A percentile compares a stretch with the other conserved stretches of the same genome.
These are phyloP conservation scores for Diphyllodes magnificus DNA, from an alignment of 2,113 vertebrate genomes.

Conservation along the genomic window DNA sequence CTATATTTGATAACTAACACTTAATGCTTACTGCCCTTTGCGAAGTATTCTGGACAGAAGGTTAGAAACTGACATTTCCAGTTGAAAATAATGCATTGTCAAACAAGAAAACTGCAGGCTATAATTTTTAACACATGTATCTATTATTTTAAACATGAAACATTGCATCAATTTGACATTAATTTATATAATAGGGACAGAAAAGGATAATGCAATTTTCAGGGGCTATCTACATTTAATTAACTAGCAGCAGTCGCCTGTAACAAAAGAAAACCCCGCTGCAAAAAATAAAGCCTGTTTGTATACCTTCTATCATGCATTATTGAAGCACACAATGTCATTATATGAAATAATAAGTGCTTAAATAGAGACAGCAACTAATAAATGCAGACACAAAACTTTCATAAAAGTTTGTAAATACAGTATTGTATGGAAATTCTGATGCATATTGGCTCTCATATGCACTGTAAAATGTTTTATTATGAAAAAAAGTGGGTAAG, in stretches of 20 bases:
- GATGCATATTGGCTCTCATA: conserved; percentile 72
- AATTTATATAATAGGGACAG: conserved; percentile 76
- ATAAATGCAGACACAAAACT: conserved; percentile 71
- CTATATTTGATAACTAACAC: conserved; percentile 58
- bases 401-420: conserved; percentile 86
- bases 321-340: conserved; percentile 66
- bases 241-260: conserved; percentile 68
- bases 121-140: conserved; percentile 75
- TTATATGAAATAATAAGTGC: conserved; percentile 65
- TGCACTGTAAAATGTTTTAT: conserved; percentile 81
- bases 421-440: conserved; percentile 81
- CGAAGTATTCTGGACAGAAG: conserved; percentile 58
- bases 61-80: conserved; percentile 66
- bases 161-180: conserved; percentile 72
- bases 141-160: conserved; percentile 78
- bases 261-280: conserved; percentile 51
- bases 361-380: conserved; percentile 56
- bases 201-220: conserved; percentile 69
- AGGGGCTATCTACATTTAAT: conserved; percentile 72
- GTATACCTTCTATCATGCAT: conserved; percentile 67
- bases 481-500: conserved; percentile 82
- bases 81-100: conserved; percentile 72
- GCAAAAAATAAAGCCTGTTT: conserved; percentile 62
- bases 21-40: conserved; percentile 54
- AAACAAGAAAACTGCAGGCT: conserved; percentile 71